phyloP scores from a whole-genome alignment of 2,888 invertebrate genomes.

The Scaptomyza parva region DNA sequence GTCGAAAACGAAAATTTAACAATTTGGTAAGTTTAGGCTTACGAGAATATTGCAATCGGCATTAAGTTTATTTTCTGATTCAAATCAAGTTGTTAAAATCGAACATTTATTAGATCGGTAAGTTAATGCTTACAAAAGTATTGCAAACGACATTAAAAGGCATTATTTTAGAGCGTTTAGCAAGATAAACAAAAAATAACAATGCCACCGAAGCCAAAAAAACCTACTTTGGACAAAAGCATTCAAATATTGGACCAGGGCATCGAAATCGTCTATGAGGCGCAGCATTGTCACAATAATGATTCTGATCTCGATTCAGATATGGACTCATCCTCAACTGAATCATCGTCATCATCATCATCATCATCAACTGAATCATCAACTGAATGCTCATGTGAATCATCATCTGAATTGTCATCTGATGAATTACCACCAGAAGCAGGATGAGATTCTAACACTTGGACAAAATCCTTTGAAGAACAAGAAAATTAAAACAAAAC shows the following conservation, averaged over 20 bases:
- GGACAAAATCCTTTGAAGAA: background rate
- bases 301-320: conserved; percentile 1
- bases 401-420: background rate
- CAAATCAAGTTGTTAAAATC: no score
- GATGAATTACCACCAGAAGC: no score
- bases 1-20: background rate
- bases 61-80: no score
- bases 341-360: no score
- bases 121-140: background rate
- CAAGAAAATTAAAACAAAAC: background rate
- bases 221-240: background rate
- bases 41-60: background rate
- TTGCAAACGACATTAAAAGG: background rate
- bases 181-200: background rate
- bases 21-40: background rate
- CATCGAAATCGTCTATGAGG: conserved; percentile 24
- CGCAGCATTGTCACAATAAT: background rate
- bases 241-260: conserved; percentile 16
- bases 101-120: background rate
- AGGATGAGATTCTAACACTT: background rate
- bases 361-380: no score
- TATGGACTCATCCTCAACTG: background rate
- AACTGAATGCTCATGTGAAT: background rate
- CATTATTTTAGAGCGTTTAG: background rate
- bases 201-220: background rate